phyloP scores from a whole-genome alignment of 2,797 vertebrate genomes.

The Syngnathus acus region DNA sequence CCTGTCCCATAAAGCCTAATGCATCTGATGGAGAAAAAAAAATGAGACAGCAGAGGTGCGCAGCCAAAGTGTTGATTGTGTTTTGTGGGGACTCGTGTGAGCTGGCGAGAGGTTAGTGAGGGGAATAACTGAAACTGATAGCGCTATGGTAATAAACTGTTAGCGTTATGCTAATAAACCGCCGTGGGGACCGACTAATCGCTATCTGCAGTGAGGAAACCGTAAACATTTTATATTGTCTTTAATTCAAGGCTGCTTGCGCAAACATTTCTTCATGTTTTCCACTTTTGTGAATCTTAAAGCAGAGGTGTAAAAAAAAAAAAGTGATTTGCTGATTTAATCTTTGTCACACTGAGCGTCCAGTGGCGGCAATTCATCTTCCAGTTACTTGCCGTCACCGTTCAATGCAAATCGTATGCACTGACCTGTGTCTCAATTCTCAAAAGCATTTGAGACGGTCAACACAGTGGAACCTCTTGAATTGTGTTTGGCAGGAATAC shows the following conservation, averaged over 20 bases:
- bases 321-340: too few relatives aligned
- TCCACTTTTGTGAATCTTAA: not conserved
- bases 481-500: not conserved
- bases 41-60: constrained; percentile 4
- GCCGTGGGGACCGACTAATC: not conserved
- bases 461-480: not conserved
- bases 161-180: not conserved
- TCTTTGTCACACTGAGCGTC: constrained; percentile 20
- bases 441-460: not conserved
- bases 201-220: not conserved
- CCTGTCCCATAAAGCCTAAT: constrained; percentile 28
- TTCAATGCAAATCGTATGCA: constrained; percentile 32
- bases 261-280: not conserved
- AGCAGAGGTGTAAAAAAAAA: not conserved
- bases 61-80: not conserved
- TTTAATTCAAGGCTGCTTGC: not conserved
- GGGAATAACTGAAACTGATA: not conserved
- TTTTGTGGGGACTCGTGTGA: not conserved
- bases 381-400: constrained; percentile 27
- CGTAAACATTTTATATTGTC: not conserved
- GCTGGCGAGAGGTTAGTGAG: constrained; percentile 2
- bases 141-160: not conserved
- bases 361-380: constrained; percentile 30
- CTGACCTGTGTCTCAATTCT: constrained; percentile 18
- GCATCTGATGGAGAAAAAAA: constrained; percentile 36